Evolutionary conservation across 2,888 invertebrate genomes (phyloP), one percentile per base, ranked within the genome.

Genomic region (Synanthedon andrenaeformis): DNA sequence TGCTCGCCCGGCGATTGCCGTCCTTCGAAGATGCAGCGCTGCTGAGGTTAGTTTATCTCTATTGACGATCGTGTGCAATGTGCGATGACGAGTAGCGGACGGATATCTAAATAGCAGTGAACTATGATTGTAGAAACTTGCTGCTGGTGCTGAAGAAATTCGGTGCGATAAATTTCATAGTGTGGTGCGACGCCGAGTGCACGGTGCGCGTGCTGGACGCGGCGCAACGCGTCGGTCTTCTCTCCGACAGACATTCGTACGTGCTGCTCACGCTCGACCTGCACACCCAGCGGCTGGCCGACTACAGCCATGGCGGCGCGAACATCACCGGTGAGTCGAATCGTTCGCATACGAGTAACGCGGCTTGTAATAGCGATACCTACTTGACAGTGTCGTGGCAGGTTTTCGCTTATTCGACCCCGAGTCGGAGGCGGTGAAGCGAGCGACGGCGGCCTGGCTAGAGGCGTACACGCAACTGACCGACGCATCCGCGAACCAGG

Each of bases 141-240:
- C 63, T 84, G 60, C 68, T 83, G 48, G 76, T 83, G 53, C 67
- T 85, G 55, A 85, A 85, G 66, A 79, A 81, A 60, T 69, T 72
- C 11, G 75, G 76, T 42, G 65, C 67, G 53, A 67, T 57, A 35
- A 72, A 73, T 52, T 81, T 80, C 69, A 65, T 80, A 11, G 69
- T 82, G 59, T 80, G 80, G 80, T 76, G 80, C 68, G 62, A 56
- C 10, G 76, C 77, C 57, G 71, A 57, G 69, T 73, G 76, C 68
- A 63, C 71, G 58, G 62, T 62, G 62, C 76, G 77, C 58, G 82
- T 83, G 69, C 70, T 85, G 68, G 76, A 72, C 56, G 80, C 79
- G 57, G 82, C 84, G 63, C 82, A 81, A 73, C 79, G 82, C 65
- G 84, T 72, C 57, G 85, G 85, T n/a, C 69, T 86, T 70, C 76